These are phyloP conservation scores for Acestrorhynchus altus DNA, from an alignment of 2,797 vertebrate genomes.

Conservation along the genomic window DNA sequence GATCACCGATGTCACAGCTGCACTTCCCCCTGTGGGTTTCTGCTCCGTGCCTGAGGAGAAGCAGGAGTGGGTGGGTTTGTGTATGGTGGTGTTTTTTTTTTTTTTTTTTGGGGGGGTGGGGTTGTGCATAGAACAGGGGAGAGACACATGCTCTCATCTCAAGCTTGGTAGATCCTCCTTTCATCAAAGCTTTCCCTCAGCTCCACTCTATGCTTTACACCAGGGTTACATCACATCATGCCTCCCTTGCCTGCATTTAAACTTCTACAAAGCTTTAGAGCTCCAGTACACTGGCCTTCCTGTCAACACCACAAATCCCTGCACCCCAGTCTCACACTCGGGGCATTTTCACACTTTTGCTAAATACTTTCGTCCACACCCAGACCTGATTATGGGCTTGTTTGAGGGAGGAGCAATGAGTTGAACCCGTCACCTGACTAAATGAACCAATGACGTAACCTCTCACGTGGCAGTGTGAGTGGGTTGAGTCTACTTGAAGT, in stretches of 20 bases:
- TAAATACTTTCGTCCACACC: too few species aligned
- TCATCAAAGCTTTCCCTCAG: conserved; percentile 35
- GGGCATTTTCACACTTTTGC: too few species aligned
- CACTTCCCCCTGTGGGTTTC: conserved; percentile 41
- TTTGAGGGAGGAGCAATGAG: too few species aligned
- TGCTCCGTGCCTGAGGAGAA: conserved; percentile 41
- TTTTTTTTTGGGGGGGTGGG: conserved; percentile 2
- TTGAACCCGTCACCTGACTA: too few species aligned
- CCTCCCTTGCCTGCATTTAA: conserved; percentile 8
- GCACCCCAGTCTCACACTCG: not conserved
- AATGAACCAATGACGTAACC: too few species aligned
- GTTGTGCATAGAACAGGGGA: not conserved
- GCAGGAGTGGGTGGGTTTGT: conserved; percentile 20
- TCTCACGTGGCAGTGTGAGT: too few species aligned
- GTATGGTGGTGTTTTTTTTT: not conserved
- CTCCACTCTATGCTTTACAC: conserved; percentile 37
- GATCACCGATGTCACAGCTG: conserved; percentile 54
- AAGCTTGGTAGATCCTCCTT: conserved; percentile 30
- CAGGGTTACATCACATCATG: conserved; percentile 47
- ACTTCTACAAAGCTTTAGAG: not conserved
- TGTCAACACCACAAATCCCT: conserved; percentile 4
- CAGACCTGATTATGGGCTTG: too few species aligned
- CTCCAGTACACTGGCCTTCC: conserved; percentile 1
- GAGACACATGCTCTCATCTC: conserved; percentile 1
- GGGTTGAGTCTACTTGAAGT: too few species aligned